phyloP scores from a whole-genome alignment of 2,888 invertebrate genomes.

The Antheraea yamamai region DNA sequence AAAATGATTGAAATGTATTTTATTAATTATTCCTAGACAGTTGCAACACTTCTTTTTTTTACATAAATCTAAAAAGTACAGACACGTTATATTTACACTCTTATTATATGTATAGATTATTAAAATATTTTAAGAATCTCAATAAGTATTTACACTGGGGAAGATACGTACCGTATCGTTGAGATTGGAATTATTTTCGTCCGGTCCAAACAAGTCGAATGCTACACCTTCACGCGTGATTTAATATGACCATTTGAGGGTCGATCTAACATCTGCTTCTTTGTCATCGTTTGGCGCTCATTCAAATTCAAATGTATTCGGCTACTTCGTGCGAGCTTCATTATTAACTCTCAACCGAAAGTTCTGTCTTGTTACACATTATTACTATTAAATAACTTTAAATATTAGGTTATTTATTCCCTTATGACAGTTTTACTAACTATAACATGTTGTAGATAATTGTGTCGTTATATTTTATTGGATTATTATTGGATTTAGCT shows the following conservation, averaged over 20 bases:
- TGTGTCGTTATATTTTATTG: no score
- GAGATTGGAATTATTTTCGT: conserved; percentile 36
- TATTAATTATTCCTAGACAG: no score
- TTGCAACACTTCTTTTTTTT: no score
- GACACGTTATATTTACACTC: not conserved
- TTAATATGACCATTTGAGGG: conserved; percentile 67
- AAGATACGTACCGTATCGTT: conserved; percentile 26
- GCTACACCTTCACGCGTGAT: conserved; percentile 70
- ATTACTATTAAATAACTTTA: not conserved
- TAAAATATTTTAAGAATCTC: not conserved
- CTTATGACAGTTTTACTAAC: not conserved
- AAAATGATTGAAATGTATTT: no score
- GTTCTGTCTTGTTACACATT: conserved; percentile 21
- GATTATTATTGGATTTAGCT: no score
- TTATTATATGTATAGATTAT: not conserved
- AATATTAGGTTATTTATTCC: not conserved
- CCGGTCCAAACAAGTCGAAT: conserved; percentile 30
- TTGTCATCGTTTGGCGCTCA: conserved; percentile 60
- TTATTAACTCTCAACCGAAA: conserved; percentile 28
- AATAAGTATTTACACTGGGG: not conserved
- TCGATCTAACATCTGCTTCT: conserved; percentile 61
- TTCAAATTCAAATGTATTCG: conserved; percentile 66
- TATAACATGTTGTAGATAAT: not conserved
- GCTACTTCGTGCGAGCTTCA: conserved; percentile 34
- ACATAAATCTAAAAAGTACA: no score